phyloP scores from a whole-genome alignment of 2,888 invertebrate species.

The Arctia plantaginis region DNA sequence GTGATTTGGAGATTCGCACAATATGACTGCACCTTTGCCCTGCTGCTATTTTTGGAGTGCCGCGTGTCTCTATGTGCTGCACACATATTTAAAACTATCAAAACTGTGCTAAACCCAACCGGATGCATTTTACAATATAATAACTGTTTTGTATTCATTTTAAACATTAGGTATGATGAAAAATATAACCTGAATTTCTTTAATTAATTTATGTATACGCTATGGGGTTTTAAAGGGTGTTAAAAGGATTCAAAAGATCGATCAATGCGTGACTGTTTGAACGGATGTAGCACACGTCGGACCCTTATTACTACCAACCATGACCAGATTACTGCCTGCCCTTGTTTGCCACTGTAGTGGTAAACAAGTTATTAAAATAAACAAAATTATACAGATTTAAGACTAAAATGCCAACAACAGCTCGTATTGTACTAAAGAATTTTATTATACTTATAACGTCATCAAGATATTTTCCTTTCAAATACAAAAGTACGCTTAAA shows the following conservation, averaged over 20 bases:
- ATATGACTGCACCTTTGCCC: conserved; percentile 9
- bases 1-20: conserved; percentile 4
- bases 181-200: neutral
- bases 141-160: neutral
- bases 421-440: neutral
- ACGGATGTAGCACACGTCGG: neutral
- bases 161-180: neutral
- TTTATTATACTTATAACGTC: neutral
- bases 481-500: neutral
- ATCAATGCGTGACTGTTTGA: neutral
- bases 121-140: conserved; percentile 7
- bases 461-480: neutral
- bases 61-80: conserved; percentile 15
- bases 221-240: neutral
- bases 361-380: neutral
- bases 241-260: neutral
- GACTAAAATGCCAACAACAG: neutral
- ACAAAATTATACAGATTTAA: too few species aligned
- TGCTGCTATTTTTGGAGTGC: conserved; percentile 15
- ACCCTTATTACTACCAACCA: neutral
- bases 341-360: neutral
- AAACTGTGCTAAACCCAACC: conserved; percentile 1
- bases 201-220: neutral
- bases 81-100: conserved; percentile 17
- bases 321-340: neutral